Evolutionary conservation across 2,888 invertebrate genomes (phyloP), one percentile per base, ranked within the genome.

Genomic region (Hemistola chrysoprasaria): DNA sequence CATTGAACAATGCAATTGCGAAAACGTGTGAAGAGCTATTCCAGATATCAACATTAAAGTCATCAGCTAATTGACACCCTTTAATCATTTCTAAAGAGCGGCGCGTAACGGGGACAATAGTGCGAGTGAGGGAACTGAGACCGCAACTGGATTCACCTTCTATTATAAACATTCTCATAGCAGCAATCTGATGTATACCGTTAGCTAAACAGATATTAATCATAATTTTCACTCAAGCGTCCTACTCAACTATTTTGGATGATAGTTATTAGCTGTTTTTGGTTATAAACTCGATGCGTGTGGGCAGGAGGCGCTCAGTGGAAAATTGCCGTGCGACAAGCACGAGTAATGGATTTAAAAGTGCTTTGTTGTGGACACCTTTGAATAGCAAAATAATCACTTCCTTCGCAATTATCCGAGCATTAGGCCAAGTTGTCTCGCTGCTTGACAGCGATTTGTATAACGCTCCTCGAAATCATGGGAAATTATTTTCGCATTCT

Each of bases 121-220:
- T 31, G 16, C 43, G 16, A 23, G n/a, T n/a, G n/a, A n/a, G n/a
- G n/a, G n/a, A n/a, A n/a, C n/a, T n/a, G n/a, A n/a, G 38, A 36
- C 27, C 22, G 25, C 8, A 8, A 9, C 32, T 10, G 49, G 40
- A 35, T 43, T 35, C 29, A 40, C 44, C 34, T 53, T 45, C 40
- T 41, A 42, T 46, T 39, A 28, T 28, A 59, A 50, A 48, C 56
- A 62, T 71, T 78, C 70, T 65, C 75, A 76, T 69, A 71, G 60
- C 59, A 51, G 51, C 55, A 49, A 63, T 54, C 52, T 50, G 49
- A 51, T 54, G 28, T 47, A 54, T 65, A 79, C 87, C 86, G 87
- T 87, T 87, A 88, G 63, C 77, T 77, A 82, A 83, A 83, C 78
- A 78, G 85, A 86, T 87, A 87, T 88, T 87, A 88, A 88, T 88